Evolutionary conservation across 2,113 vertebrate species (phyloP).

Genomic region (Heteronetta atricapilla): DNA sequence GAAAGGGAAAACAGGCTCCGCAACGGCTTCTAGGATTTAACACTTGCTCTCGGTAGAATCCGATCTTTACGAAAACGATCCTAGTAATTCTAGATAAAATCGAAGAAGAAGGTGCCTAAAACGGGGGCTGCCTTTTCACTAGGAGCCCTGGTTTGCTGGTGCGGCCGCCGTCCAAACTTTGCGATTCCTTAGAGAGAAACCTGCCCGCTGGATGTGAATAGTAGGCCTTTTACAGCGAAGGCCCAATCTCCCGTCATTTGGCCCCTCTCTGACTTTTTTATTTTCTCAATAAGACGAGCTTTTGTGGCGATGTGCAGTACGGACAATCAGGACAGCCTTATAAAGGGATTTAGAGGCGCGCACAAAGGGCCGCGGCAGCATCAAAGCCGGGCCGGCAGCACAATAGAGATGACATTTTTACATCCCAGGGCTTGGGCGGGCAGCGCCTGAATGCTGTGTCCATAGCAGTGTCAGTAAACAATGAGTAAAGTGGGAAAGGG

Average conservation of each 20-base stretch:
- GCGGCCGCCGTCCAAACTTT: accelerated
- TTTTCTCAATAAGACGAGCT: slow-evolving; percentile 44
- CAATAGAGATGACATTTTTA: slow-evolving; percentile 87
- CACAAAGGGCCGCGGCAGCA: slow-evolving; percentile 81
- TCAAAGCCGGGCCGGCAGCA: slow-evolving; percentile 79
- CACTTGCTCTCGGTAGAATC: background rate
- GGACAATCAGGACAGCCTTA: slow-evolving; percentile 78
- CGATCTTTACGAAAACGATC: accelerated
- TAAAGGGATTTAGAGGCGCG: slow-evolving; percentile 82
- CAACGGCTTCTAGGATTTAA: background rate
- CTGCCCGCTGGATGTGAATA: slow-evolving; percentile 15
- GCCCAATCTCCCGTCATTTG: slow-evolving; percentile 45
- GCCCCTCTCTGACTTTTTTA: slow-evolving; percentile 70
- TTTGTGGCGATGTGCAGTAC: slow-evolving; percentile 55
- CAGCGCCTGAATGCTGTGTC: slow-evolving; percentile 72
- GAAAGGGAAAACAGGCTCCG: background rate
- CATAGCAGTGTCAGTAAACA: slow-evolving; percentile 71
- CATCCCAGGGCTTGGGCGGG: slow-evolving; percentile 79
- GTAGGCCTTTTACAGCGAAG: slow-evolving; percentile 40
- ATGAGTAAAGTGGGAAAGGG: slow-evolving; percentile 79
- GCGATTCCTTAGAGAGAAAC: background rate
- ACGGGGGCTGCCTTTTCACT: background rate
- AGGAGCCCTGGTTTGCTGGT: background rate
- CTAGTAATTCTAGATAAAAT: background rate
- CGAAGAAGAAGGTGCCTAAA: background rate